Conservation (phyloP, 23 tunicate genomes). For the Styela clava region DNA sequence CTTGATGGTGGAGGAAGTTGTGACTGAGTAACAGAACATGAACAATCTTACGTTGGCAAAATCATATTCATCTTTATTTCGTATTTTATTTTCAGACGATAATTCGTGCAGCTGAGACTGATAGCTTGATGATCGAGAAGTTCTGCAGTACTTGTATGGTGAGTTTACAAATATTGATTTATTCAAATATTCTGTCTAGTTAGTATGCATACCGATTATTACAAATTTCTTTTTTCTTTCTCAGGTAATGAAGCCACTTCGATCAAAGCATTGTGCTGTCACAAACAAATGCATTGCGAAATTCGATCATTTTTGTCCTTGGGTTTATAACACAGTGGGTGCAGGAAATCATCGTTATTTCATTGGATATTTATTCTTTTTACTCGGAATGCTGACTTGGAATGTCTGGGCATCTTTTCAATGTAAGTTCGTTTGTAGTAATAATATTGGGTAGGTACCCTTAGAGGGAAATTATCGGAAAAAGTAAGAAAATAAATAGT, state of each 20-base stretch:
- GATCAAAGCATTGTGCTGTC: conserved; percentile 92
- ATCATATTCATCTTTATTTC: too few relatives aligned
- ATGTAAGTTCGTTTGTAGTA: conserved; percentile 41
- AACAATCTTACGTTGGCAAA: too few relatives aligned
- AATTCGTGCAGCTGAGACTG: conserved; percentile 73
- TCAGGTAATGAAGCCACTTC: conserved; percentile 75
- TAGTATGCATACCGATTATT: neutral
- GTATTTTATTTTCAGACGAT: conserved; percentile 76
- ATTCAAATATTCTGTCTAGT: neutral
- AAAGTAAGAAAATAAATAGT: neutral
- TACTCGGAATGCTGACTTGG: conserved; percentile 72
- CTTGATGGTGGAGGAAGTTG: too few relatives aligned
- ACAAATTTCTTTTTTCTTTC: neutral
- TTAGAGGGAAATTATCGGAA: too few relatives aligned
- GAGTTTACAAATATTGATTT: neutral
- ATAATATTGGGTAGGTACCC: neutral
- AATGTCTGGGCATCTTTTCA: conserved; percentile 60
- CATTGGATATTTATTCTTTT: conserved; percentile 67
- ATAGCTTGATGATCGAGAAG: conserved; percentile 49
- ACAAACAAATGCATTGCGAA: conserved; percentile 87
- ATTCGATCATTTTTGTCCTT: conserved; percentile 97
- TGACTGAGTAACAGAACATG: too few relatives aligned
- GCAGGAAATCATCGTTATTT: conserved; percentile 87
- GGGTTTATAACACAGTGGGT: conserved; percentile 98
- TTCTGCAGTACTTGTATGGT: conserved; percentile 91